Evolutionary conservation across 2,797 vertebrate species (phyloP), one percentile per base, ranked within the genome.

Genomic region (Enteromius mattozi): DNA sequence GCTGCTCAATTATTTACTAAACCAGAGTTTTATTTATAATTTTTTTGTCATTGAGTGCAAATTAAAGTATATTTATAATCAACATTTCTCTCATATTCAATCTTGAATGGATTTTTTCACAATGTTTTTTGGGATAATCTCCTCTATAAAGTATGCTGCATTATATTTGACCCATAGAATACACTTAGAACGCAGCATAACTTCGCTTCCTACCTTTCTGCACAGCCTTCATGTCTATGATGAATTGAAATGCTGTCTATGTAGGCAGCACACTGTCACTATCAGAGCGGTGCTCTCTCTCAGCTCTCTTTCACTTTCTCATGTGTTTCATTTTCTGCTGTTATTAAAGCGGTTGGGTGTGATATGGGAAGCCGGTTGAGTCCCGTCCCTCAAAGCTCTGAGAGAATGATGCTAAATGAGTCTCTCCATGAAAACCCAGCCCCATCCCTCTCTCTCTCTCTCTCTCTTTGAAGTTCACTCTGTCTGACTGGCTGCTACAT

Each of bases 291-390:
- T 0, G 24, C 42, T 51, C 42, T 42, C 42, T 54, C 54, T 21
- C 27, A 1, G 45, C 30, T 74, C 70, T 49, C 56, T 51, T 47
- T 75, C 71, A 4, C 70, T 45, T 40, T 45, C 40, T 74, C 10
- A 74, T 37, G 80, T 75, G 80, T 82, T 82, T 74, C 70, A 82
- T 82, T 82, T 74, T 75, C 80, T 49, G 6, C 13, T 65, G 70
- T 72, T 82, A 74, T 74, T 74, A 74, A 75, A 82, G 70, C 17
- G 81, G 7, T 65, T 72, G 24, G 70, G 80, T 82, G 70, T 74
- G 80, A 82, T 59, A 63, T 70, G 59, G 51, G 59, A 66, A 66
- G 30, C 81, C 42, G 16, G 81, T 76, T 76, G 71, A 82, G 70
- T 82, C 69, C 27, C 45, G 80, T 82, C 76, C 37, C 76, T 63